These are phyloP conservation scores for Poeciliopsis infans DNA, from an alignment of 2,797 vertebrate species.

Conservation along the genomic window DNA sequence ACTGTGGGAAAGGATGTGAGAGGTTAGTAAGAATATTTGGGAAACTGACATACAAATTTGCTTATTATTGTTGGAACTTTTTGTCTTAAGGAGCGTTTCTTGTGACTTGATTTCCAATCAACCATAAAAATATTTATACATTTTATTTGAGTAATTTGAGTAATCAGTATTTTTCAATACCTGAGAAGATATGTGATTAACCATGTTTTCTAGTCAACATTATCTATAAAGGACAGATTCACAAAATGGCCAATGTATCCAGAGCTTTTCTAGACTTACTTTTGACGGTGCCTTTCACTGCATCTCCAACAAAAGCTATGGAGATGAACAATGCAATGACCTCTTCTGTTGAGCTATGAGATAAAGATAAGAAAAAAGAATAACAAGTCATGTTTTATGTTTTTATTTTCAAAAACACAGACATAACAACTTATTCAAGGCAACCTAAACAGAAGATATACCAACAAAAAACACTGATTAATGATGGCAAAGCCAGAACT, in stretches of 20 bases:
- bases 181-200: slow-evolving; percentile 34
- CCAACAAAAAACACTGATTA: not conserved
- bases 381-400: slow-evolving; percentile 34
- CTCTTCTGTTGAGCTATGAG: slow-evolving; percentile 91
- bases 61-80: not conserved
- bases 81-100: not conserved
- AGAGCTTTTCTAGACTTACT: slow-evolving; percentile 81
- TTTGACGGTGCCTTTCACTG: slow-evolving; percentile 92
- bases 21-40: not conserved
- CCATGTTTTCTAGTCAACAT: slow-evolving; percentile 34
- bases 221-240: slow-evolving; percentile 28
- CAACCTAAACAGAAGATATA: slow-evolving; percentile 21
- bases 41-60: not conserved
- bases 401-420: slow-evolving; percentile 23
- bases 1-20: slow-evolving; percentile 72
- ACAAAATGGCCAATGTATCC: slow-evolving; percentile 23
- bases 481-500: slow-evolving; percentile 39
- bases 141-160: not conserved
- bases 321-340: slow-evolving; percentile 97
- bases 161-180: not conserved
- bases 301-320: slow-evolving; percentile 91
- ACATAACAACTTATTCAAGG: slow-evolving; percentile 55
- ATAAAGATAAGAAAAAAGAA: slow-evolving; percentile 27
- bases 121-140: not conserved
- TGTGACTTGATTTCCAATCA: not conserved